Evolutionary conservation across 2,113 vertebrate genomes (phyloP), one percentile per base, ranked within the genome.

Genomic region (Seriola quinqueradiata): DNA sequence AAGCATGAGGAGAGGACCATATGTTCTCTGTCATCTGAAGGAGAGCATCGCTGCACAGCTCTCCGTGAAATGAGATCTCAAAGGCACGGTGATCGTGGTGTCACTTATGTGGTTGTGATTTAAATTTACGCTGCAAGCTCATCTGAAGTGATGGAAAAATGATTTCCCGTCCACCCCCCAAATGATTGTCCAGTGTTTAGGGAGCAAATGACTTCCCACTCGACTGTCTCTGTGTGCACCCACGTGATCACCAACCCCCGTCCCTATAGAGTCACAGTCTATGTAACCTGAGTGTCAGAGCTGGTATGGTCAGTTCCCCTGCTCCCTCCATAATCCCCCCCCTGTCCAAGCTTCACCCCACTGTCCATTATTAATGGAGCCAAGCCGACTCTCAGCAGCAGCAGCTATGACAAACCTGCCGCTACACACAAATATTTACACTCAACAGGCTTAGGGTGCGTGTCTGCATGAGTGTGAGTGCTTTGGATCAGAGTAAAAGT

Each of bases 361-460:
- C 36, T 42, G 70, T 79, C 63, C 36, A 57, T 81, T 87, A 81
- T 74, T 83, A 68, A 84, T 40, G 60, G 38, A 25, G 40, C n/a
- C 6, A 0, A 46, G 65, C 12, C 50, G 66, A 68, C 40, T 50
- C 71, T 84, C 71, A 84, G 52, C 77, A 76, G 42, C 61, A 54
- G 59, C 69, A 64, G 59, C 57, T 48, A 72, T 48, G 61, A 72
- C 77, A 85, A 79, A 79, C 64, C 70, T 67, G 74, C 55, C 9
- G 44, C 69, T 44, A 34, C 78, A 79, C 79, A 68, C 60, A 75
- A 64, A 89, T 85, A 81, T 85, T 82, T 87, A 90, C 75, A 80
- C 83, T 75, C 73, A 57, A 61, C 69, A 79, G 76, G 4, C 63
- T 76, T 38, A 69, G 63, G 14, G 79, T 50, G 78, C 69, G 52